Evolutionary conservation across 2,113 vertebrate species (phyloP).

Genomic region (Psilopsiagon aurifrons): DNA sequence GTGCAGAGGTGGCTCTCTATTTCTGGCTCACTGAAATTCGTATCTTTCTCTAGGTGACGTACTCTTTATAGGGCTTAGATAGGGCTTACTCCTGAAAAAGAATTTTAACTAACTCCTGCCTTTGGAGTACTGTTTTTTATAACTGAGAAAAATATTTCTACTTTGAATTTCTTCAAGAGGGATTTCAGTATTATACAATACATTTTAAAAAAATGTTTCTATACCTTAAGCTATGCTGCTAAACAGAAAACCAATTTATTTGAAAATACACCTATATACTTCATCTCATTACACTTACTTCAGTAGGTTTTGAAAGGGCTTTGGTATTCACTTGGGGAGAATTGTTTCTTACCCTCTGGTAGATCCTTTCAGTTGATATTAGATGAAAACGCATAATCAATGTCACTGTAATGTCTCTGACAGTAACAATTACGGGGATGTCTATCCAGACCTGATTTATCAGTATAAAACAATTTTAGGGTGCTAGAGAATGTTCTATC

Average conservation of each 20-base stretch:
- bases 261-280: background rate
- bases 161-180: background rate
- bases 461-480: background rate
- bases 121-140: background rate
- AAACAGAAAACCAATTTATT: background rate
- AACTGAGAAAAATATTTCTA: background rate
- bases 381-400: slow-evolving; percentile 10
- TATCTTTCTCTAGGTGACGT: background rate
- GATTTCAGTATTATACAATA: background rate
- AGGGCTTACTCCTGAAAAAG: background rate
- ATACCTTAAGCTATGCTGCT: background rate
- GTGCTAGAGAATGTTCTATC: background rate
- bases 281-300: background rate
- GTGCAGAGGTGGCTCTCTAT: background rate
- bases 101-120: background rate
- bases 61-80: background rate
- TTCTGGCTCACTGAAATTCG: background rate
- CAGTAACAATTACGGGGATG: background rate
- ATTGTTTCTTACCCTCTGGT: background rate
- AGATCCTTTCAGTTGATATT: background rate
- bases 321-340: background rate
- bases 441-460: background rate
- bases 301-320: background rate
- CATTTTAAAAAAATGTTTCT: background rate
- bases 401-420: background rate